Evolutionary conservation across 2,888 invertebrate genomes (phyloP), one percentile per base, ranked within the genome.

Genomic region (Drosophila pseudotalamancana): DNA sequence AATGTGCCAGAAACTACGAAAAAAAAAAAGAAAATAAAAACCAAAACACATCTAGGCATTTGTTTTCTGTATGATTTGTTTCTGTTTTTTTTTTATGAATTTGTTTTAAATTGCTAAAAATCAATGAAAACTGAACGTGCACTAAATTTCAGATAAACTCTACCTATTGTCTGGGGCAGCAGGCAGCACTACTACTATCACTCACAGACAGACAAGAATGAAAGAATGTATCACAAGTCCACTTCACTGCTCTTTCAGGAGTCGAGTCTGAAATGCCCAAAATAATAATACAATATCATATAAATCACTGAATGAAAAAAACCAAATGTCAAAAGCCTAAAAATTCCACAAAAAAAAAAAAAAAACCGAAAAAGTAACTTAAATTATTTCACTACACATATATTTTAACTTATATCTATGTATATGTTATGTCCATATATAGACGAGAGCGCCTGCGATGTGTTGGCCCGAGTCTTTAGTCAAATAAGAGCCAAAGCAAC

Each of bases 141-240:
- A 89, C 90, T 91, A 91, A 91, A 90, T 91, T 91, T 91, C 91
- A 91, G 91, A 91, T 90, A 81, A 81, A 88, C 88, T 88, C 86
- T 88, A 89, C 89, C 89, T 90, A 87, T 89, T 90, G 90, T 90
- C 88, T 89, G 88, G 90, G 90, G 75, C 81, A 75, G 72, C 89
- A 89, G 90, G 79, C 82, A 83, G 75, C 77, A 73, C 77, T 34
- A 65, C 79, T 79, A 76, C 72, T 72, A 78, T 79, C 82, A 83
- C 83, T 83, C 83, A 83, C 80, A 85, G 82, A 84, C 79, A 79
- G 85, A 83, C 79, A 83, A 79, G 82, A 84, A 74, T 69, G 83
- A 76, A 79, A 79, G 82, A 78, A 61, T 68, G 57, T 74, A 55
- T 72, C 65, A 76, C 65, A 76, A 72, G 62, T 72, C 72, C 87